Conservation (phyloP, 2,888 invertebrate genomes). For the Bombylius discolor region DNA sequence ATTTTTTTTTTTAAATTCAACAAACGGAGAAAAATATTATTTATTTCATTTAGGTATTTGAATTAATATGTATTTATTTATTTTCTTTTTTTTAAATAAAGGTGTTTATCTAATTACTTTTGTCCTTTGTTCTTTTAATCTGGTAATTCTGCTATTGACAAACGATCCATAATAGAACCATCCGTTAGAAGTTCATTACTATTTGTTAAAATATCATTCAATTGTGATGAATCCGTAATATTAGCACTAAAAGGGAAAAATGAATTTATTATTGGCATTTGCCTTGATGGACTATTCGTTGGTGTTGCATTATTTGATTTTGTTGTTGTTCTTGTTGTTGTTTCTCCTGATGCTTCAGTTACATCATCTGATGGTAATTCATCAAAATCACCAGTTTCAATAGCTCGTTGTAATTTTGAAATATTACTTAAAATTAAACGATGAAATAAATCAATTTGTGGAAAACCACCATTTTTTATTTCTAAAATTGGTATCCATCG, state of each 20-base stretch:
- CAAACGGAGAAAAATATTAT: too few species aligned
- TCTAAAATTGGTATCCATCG: conserved; percentile 78
- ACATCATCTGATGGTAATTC: conserved; percentile 22
- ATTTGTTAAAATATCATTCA: conserved; percentile 32
- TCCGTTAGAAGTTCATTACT: conserved; percentile 31
- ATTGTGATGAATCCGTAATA: conserved; percentile 27
- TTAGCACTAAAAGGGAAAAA: conserved; percentile 36
- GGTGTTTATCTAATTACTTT: background rate
- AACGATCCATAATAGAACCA: conserved; percentile 33
- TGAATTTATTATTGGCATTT: conserved; percentile 31
- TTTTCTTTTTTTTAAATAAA: background rate
- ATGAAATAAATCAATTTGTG: conserved; percentile 35
- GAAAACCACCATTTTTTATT: conserved; percentile 34
- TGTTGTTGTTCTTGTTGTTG: conserved; percentile 2
- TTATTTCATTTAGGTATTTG: too few species aligned
- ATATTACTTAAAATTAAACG: conserved; percentile 33
- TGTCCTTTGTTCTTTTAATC: conserved; percentile 13
- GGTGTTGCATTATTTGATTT: conserved; percentile 17
- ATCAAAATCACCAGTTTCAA: conserved; percentile 32
- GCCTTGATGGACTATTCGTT: conserved; percentile 20
- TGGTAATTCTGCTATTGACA: conserved; percentile 27
- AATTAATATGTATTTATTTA: too few species aligned
- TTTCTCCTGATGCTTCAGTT: conserved; percentile 1
- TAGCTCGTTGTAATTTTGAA: conserved; percentile 30
- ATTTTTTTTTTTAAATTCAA: too few species aligned